Evolutionary conservation across 2,888 invertebrate species (phyloP), one percentile per base, ranked within the genome.

Genomic region (Panzeria rudis): DNA sequence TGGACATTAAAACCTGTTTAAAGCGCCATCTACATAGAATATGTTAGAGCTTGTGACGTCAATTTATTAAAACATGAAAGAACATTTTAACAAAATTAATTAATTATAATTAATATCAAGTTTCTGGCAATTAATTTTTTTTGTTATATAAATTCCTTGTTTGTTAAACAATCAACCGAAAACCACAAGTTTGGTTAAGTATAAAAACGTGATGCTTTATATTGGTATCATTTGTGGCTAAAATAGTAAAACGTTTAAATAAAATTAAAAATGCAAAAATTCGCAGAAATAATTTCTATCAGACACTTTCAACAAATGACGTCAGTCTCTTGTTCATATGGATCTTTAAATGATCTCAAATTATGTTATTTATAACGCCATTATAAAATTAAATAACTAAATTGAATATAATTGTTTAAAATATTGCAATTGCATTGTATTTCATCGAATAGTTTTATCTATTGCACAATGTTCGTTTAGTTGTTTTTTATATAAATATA

Each of bases 281-380:
- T 13, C 6, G 25, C 15, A 41, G 3, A 1, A 50, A 5, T 47
- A 17, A 66, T 47, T 4, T 47, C 38, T 29, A 52, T 2, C 38
- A 38, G 50, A 47, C 23, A 32, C 7, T 47, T 2, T 32, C 0
- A 35, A 13, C n/a, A n/a, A 29, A 23, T 52, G 29, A 62, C 52
- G 75, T 75, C 52, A 75, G 25, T 75, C 1, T 15, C 17, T 38
- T 73, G n/a, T 47, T 61, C 20, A 59, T 15, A 56, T 71, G 9
- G 7, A 6, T 7, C 13, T 32, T 56, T 38, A 23, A 54, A 38
- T 35, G 15, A 32, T 17, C 11, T 66, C 13, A 20, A 68, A 29
- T 66, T 66, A 25, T 50, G 3, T 66, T 66, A 17, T 17, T 66
- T n/a, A 3, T 13, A 62, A 38, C 7, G 23, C 6, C 15, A 25